Conservation (phyloP, 2,797 vertebrate species). For the Salarias fasciatus region DNA sequence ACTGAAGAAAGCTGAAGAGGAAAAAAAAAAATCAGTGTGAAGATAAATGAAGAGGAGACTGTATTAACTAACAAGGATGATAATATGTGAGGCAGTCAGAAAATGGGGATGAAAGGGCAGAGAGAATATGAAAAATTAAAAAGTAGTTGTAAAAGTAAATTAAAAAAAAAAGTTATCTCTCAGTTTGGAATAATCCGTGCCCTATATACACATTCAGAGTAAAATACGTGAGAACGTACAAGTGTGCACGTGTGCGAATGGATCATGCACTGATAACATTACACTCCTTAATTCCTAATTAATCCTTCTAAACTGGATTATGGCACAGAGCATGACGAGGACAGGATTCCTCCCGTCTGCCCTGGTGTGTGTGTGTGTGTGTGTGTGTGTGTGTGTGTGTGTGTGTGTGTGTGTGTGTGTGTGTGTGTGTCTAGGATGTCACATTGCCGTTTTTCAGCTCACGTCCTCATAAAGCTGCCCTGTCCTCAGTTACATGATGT, state of each 20-base stretch:
- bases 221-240: slow-evolving; percentile 41
- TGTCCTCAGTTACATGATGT: slow-evolving; percentile 67
- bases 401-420: slow-evolving; percentile 17
- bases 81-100: slow-evolving; percentile 3
- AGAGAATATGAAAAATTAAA: slow-evolving; percentile 14
- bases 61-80: slow-evolving; percentile 15
- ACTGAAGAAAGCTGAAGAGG: slow-evolving; percentile 21
- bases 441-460: slow-evolving; percentile 55
- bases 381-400: slow-evolving; percentile 6
- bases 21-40: slow-evolving; percentile 9
- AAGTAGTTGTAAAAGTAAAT: slow-evolving; percentile 48
- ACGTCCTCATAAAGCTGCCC: slow-evolving; percentile 59
- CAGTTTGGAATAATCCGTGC: slow-evolving; percentile 59
- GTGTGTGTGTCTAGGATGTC: slow-evolving; percentile 10
- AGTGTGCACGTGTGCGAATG: slow-evolving; percentile 42
- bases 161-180: slow-evolving; percentile 48
- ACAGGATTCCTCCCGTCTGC: slow-evolving; percentile 56
- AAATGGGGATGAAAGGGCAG: slow-evolving; percentile 13
- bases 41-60: slow-evolving; percentile 17
- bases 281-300: slow-evolving; percentile 84
- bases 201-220: slow-evolving; percentile 61
- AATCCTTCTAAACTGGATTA: slow-evolving; percentile 82
- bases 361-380: slow-evolving; percentile 9
- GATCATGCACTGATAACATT: slow-evolving; percentile 79
- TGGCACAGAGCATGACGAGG: slow-evolving; percentile 66